phyloP scores from a whole-genome alignment of 2,888 invertebrate species.

The Digitonthophagus gazella region DNA sequence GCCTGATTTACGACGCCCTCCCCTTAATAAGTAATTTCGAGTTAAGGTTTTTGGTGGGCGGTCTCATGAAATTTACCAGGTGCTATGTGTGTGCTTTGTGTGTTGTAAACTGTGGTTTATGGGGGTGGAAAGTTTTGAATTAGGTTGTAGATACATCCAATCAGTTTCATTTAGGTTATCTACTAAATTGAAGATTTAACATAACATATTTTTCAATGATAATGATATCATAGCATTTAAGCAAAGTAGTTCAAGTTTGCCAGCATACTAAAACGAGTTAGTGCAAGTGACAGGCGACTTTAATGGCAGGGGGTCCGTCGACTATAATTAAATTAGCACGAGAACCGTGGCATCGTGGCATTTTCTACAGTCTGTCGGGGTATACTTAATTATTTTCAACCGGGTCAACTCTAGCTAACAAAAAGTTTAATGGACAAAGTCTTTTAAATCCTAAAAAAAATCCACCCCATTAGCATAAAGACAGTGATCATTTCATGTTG shows the following conservation, averaged over 20 bases:
- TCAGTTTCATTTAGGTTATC: too few species aligned
- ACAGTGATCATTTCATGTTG: not conserved
- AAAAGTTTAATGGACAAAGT: too few species aligned
- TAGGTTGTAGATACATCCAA: not conserved
- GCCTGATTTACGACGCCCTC: conserved; percentile 22
- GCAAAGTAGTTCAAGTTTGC: not conserved
- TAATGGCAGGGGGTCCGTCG: not conserved
- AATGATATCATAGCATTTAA: not conserved
- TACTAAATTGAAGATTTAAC: too few species aligned
- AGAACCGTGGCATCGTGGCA: not conserved
- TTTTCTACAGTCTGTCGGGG: not conserved
- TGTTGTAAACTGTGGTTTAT: not conserved
- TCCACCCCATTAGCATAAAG: not conserved
- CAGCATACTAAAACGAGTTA: conserved; percentile 16
- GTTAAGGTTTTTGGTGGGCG: not conserved
- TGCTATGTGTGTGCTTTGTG: not conserved
- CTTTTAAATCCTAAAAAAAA: too few species aligned
- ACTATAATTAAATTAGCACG: conserved; percentile 10
- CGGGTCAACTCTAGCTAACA: not conserved
- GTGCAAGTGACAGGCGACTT: conserved; percentile 16
- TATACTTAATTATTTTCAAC: not conserved
- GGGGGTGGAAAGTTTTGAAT: not conserved
- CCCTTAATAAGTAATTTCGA: conserved; percentile 26
- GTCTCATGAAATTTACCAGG: not conserved
- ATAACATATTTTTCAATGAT: not conserved